Evolutionary conservation across 2,113 vertebrate species (phyloP).

Genomic region (Glaucomys volans): DNA sequence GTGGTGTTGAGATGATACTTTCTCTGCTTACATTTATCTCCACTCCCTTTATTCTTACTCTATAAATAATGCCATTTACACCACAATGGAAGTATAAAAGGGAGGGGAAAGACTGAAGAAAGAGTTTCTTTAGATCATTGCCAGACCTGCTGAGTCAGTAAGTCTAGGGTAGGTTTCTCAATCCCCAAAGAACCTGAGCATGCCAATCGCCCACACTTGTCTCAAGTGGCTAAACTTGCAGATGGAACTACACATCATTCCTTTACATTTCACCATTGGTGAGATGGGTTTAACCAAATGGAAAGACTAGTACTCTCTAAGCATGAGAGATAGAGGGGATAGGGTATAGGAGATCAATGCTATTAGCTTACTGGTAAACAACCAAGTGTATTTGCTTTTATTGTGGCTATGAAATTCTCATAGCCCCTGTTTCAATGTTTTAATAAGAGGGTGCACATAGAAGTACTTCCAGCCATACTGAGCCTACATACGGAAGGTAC

Average conservation of each 20-base stretch:
- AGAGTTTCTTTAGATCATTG: slow-evolving; percentile 67
- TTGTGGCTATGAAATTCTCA: not conserved
- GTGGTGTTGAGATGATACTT: not conserved
- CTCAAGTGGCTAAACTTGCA: not conserved
- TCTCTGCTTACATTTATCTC: not conserved
- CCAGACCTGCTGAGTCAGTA: slow-evolving; percentile 6
- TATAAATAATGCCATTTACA: not conserved
- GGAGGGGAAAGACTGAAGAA: slow-evolving; percentile 34
- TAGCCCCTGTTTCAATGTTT: not conserved
- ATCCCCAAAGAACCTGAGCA: not conserved
- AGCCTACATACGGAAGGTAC: not conserved
- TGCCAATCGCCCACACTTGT: not conserved
- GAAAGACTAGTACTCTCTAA: not conserved
- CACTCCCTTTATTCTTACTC: not conserved
- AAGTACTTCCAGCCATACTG: not conserved
- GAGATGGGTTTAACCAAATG: not conserved
- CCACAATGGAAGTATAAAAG: not conserved
- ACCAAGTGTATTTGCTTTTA: not conserved
- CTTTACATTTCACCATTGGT: not conserved
- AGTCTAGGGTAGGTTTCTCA: slow-evolving; percentile 34
- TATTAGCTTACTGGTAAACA: not conserved
- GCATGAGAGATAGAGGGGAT: not conserved
- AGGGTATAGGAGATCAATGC: not conserved
- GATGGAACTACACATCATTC: not conserved
- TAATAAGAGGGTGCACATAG: not conserved